These are phyloP conservation scores for Macrosiphum euphorbiae DNA, from an alignment of 2,888 invertebrate species.

Conservation along the genomic window DNA sequence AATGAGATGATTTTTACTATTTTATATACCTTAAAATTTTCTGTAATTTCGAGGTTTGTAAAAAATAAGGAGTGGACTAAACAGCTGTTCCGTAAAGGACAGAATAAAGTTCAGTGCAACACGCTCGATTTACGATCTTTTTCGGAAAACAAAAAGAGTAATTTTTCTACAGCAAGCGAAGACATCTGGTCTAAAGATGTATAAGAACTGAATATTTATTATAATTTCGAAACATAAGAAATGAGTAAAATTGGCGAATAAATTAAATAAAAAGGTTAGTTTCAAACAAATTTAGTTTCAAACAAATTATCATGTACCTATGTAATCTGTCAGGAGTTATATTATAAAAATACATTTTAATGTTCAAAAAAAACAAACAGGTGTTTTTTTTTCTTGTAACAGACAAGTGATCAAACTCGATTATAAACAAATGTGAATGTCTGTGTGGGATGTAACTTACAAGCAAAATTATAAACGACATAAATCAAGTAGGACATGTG, in stretches of 20 bases:
- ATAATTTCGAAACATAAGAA: neutral
- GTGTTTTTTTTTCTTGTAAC: neutral
- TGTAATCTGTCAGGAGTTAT: neutral
- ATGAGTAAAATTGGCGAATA: neutral
- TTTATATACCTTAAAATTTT: neutral
- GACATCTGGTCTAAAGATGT: neutral
- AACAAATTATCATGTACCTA: neutral
- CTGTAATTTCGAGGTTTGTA: neutral
- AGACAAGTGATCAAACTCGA: neutral
- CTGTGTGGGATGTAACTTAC: neutral
- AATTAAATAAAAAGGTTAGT: neutral
- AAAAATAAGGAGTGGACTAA: neutral
- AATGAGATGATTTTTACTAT: neutral
- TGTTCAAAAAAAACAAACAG: neutral
- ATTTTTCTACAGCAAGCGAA: neutral
- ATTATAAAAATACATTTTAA: neutral
- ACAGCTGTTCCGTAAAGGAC: conserved; percentile 8
- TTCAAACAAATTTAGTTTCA: neutral
- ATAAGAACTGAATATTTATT: neutral
- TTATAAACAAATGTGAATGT: neutral
- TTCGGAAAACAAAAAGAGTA: conserved; percentile 8
- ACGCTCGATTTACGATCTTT: conserved; percentile 32
- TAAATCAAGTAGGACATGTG: neutral
- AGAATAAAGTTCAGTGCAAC: neutral
- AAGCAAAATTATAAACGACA: neutral